Percentiles rank a stretch among this genome's conserved stretches.
These are phyloP conservation scores for Ctenochaetus hawaiiensis DNA, from an alignment of 2,797 vertebrate species.

Conservation along the genomic window DNA sequence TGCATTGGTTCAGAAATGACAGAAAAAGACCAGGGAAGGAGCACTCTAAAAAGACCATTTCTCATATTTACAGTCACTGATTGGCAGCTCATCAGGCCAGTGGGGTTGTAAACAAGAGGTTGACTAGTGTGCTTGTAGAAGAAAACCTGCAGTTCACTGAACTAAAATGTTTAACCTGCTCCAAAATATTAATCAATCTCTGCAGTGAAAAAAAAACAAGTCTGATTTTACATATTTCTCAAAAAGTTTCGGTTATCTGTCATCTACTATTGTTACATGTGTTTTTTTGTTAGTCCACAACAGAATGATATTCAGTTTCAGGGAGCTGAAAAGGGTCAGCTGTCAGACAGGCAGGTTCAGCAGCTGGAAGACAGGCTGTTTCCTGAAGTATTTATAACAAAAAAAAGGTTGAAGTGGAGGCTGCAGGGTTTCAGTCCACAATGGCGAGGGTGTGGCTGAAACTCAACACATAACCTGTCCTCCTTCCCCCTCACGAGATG, in stretches of 20 bases:
- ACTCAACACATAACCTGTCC: slow-evolving; percentile 51
- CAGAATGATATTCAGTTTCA: slow-evolving; percentile 55
- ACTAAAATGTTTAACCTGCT: slow-evolving; percentile 24
- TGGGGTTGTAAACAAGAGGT: not conserved
- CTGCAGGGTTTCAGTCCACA: slow-evolving; percentile 61
- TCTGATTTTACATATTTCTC: not conserved
- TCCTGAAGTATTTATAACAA: slow-evolving; percentile 67
- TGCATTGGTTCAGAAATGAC: not conserved
- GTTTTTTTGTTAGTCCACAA: not conserved
- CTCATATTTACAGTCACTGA: slow-evolving; percentile 24
- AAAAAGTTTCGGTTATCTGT: not conserved
- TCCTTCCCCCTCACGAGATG: slow-evolving; percentile 26
- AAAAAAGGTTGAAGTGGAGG: slow-evolving; percentile 20
- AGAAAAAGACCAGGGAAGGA: not conserved
- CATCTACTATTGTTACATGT: not conserved
- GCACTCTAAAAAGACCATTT: not conserved
- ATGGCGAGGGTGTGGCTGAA: slow-evolving; percentile 66
- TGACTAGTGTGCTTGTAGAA: slow-evolving; percentile 13
- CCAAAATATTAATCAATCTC: not conserved
- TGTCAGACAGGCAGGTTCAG: slow-evolving; percentile 29
- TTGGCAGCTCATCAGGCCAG: slow-evolving; percentile 17
- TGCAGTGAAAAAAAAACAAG: not conserved
- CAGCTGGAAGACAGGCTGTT: slow-evolving; percentile 63
- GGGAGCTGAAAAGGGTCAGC: slow-evolving; percentile 25
- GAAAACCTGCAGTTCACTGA: slow-evolving; percentile 9